These are phyloP conservation scores for Epinephelus fuscoguttatus DNA, from an alignment of 2,113 vertebrate genomes.

Conservation along the genomic window DNA sequence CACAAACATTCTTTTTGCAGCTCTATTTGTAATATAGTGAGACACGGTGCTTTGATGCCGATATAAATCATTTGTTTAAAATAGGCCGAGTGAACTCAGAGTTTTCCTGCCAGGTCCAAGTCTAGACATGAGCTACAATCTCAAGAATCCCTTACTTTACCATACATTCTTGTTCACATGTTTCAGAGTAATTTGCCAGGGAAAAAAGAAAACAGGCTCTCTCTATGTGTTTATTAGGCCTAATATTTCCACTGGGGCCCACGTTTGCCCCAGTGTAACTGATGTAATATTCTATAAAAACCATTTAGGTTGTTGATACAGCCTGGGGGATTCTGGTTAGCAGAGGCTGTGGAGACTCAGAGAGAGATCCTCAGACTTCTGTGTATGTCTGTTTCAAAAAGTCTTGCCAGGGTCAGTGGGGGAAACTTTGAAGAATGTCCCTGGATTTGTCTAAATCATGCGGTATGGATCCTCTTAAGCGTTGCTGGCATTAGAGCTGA, in stretches of 20 bases:
- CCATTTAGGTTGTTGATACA: conserved; percentile 60
- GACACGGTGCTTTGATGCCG: conserved; percentile 11
- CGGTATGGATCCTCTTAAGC: conserved; percentile 75
- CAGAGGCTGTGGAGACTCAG: conserved; percentile 46
- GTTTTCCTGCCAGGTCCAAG: conserved; percentile 15
- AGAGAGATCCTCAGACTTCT: conserved; percentile 54
- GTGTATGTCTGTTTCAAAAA: conserved; percentile 54
- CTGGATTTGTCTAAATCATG: conserved; percentile 79
- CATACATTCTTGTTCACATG: conserved; percentile 44
- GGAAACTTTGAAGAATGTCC: conserved; percentile 73
- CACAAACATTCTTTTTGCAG: conserved; percentile 12
- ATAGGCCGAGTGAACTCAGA: not conserved
- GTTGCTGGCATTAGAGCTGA: conserved; percentile 72
- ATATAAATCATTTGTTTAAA: conserved; percentile 18
- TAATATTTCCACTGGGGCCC: conserved; percentile 58
- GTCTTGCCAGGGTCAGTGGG: conserved; percentile 62
- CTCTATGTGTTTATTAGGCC: conserved; percentile 60
- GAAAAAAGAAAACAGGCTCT: conserved; percentile 48
- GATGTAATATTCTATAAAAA: conserved; percentile 72
- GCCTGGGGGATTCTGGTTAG: conserved; percentile 55
- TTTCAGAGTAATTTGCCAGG: conserved; percentile 35
- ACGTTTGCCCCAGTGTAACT: conserved; percentile 55
- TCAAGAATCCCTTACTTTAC: conserved; percentile 36
- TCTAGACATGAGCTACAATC: conserved; percentile 61
- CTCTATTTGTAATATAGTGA: conserved; percentile 15